These are phyloP conservation scores for Campylomormyrus numenius DNA, from an alignment of 2,113 vertebrate species.

Conservation along the genomic window DNA sequence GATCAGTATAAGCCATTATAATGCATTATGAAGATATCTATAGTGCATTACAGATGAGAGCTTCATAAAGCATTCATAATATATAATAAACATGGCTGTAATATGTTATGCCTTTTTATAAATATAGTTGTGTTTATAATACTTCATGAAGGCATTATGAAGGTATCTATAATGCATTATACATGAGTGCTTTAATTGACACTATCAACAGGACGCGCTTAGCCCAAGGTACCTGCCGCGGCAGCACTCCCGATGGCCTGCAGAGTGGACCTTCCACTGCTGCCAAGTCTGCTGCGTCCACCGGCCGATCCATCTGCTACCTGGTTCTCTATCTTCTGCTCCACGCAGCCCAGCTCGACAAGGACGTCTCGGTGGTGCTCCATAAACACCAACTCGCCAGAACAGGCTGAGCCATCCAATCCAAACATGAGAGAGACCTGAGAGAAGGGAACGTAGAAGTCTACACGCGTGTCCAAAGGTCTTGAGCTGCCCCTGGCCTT, in stretches of 20 bases:
- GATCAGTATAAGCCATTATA: too few relatives aligned
- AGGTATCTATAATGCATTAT: too few relatives aligned
- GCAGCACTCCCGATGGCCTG: constrained; percentile 90
- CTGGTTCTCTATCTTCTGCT: constrained; percentile 85
- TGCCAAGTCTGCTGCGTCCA: constrained; percentile 58
- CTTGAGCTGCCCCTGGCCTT: neutral
- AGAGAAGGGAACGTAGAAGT: neutral
- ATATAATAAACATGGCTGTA: too few relatives aligned
- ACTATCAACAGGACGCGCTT: neutral
- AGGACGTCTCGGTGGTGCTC: constrained; percentile 82
- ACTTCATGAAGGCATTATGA: too few relatives aligned
- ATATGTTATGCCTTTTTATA: too few relatives aligned
- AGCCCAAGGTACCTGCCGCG: constrained; percentile 72
- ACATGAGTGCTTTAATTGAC: neutral
- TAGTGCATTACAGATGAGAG: too few relatives aligned
- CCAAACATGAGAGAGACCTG: constrained; percentile 85
- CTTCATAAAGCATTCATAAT: too few relatives aligned
- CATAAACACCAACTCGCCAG: constrained; percentile 84
- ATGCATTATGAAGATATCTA: too few relatives aligned
- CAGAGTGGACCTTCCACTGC: constrained; percentile 77
- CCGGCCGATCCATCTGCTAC: constrained; percentile 46
- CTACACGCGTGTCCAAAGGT: neutral
- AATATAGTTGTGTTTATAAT: too few relatives aligned
- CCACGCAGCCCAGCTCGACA: constrained; percentile 74
- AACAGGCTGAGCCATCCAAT: constrained; percentile 68